These are phyloP conservation scores for Chlamydotis undulata DNA, from an alignment of 2,113 vertebrate species.

Conservation along the genomic window DNA sequence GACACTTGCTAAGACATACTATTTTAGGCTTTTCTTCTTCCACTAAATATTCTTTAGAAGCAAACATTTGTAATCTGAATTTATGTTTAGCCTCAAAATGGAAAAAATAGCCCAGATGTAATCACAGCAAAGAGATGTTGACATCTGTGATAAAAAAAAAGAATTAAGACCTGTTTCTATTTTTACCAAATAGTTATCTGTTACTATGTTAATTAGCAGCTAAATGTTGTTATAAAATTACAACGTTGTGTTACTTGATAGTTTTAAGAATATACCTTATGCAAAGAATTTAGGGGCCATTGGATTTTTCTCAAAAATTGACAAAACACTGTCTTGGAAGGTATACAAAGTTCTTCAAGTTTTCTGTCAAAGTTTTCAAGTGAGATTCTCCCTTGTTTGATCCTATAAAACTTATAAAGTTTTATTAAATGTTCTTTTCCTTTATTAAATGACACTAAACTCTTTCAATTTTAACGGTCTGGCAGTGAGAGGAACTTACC, in stretches of 20 bases:
- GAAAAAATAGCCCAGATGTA: not conserved
- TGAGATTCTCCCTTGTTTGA: not conserved
- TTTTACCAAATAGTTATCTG: not conserved
- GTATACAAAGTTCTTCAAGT: not conserved
- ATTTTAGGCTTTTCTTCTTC: constrained; percentile 32
- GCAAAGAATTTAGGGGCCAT: not conserved
- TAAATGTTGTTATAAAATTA: not conserved
- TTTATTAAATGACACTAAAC: not conserved
- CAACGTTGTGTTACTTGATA: not conserved
- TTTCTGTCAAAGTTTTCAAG: not conserved
- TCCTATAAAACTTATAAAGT: not conserved
- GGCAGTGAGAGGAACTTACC: not conserved
- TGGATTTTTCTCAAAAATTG: not conserved
- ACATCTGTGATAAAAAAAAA: not conserved
- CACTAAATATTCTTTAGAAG: constrained; percentile 15
- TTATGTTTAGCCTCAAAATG: constrained; percentile 8
- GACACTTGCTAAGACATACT: not conserved
- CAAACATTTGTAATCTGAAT: not conserved
- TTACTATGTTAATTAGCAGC: not conserved
- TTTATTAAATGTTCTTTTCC: not conserved
- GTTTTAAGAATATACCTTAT: not conserved
- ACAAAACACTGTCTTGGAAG: not conserved
- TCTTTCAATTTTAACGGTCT: not conserved
- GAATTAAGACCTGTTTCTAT: not conserved
- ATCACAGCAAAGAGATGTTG: not conserved